These are phyloP conservation scores for Corbicula japonica DNA, from an alignment of 2,888 invertebrate genomes.

Conservation along the genomic window DNA sequence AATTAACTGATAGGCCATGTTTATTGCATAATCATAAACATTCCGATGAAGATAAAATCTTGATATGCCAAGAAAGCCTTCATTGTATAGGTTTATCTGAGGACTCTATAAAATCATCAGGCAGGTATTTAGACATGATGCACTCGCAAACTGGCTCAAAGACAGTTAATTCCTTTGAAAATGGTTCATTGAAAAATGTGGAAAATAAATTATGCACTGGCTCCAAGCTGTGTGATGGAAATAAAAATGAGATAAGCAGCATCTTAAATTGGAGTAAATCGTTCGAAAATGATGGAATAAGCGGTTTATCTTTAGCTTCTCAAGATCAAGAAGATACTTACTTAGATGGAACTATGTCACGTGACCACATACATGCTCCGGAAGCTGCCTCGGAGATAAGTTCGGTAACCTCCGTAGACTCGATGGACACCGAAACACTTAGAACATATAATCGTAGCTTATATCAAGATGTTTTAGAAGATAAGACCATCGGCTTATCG, in stretches of 20 bases:
- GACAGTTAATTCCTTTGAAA: constrained; percentile 4
- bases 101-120: constrained; percentile 3
- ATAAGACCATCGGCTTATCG: constrained; percentile 58
- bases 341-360: constrained; percentile 15
- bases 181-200: constrained; percentile 15
- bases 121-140: constrained; percentile 5
- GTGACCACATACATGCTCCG: constrained; percentile 24
- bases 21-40: constrained; percentile 31
- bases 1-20: constrained; percentile 28
- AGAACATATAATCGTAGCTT: constrained; percentile 42
- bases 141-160: constrained; percentile 10
- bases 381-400: constrained; percentile 8
- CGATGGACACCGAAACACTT: constrained; percentile 31
- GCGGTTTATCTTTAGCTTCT: constrained; percentile 33
- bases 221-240: constrained; percentile 30
- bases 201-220: constrained; percentile 26
- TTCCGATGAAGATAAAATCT: constrained; percentile 19
- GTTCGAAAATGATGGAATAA: constrained; percentile 29
- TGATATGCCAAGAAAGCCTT: constrained; percentile 11
- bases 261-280: constrained; percentile 25
- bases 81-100: constrained; percentile 15
- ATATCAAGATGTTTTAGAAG: constrained; percentile 51
- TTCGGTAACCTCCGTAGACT: constrained; percentile 16
- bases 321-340: constrained; percentile 21
- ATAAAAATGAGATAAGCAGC: constrained; percentile 32